Evolutionary conservation across 1,140 invertebrate genomes (phyloP).

Genomic region (Procambarus clarkii): DNA sequence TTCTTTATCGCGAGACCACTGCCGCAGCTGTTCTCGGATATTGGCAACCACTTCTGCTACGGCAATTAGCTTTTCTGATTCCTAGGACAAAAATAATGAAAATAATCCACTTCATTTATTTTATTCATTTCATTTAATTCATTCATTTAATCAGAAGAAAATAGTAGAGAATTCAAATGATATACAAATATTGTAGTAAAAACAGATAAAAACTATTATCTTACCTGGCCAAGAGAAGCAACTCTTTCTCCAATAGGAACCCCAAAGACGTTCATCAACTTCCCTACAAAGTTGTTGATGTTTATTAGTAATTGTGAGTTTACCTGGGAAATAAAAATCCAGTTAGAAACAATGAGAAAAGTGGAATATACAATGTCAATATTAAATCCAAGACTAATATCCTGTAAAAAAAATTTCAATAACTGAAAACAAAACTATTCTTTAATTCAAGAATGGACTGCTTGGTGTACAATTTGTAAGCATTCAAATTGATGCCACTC

Average conservation of each 20-base stretch:
- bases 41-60: conserved; percentile 82
- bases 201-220: background rate
- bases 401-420: too few relatives aligned
- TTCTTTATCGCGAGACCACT: conserved; percentile 84
- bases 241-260: conserved; percentile 77
- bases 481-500: too few relatives aligned
- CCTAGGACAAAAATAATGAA: conserved; percentile 73
- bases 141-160: too few relatives aligned
- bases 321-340: conserved; percentile 32
- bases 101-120: too few relatives aligned
- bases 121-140: too few relatives aligned
- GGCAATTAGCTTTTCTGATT: conserved; percentile 74
- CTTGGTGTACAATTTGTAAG: too few relatives aligned
- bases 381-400: background rate
- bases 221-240: conserved; percentile 81
- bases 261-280: conserved; percentile 93
- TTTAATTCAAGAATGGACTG: too few relatives aligned
- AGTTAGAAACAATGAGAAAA: background rate
- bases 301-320: conserved; percentile 78
- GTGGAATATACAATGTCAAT: conserved; percentile 57
- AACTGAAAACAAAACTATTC: too few relatives aligned
- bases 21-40: conserved; percentile 89
- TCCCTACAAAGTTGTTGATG: conserved; percentile 86
- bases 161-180: too few relatives aligned
- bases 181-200: too few relatives aligned